phyloP scores from a whole-genome alignment of 2,888 invertebrate genomes.

The Apamea anceps region DNA sequence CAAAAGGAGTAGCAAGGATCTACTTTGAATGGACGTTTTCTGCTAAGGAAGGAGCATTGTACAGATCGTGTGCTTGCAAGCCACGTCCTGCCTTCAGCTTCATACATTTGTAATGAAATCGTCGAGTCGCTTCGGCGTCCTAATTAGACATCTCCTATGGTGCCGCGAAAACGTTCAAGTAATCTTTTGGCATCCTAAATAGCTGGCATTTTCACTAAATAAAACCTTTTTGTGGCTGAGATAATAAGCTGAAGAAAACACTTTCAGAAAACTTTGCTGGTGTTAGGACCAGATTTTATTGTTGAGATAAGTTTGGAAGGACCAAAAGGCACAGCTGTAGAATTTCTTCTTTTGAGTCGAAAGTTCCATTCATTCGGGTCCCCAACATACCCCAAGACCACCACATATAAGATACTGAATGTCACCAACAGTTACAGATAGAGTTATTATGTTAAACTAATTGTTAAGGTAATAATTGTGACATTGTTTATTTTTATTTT shows the following conservation, averaged over 20 bases:
- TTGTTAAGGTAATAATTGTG: no score
- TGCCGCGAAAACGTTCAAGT: slow-evolving; percentile 56
- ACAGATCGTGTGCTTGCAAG: slow-evolving; percentile 84
- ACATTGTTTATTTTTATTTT: no score
- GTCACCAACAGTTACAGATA: no score
- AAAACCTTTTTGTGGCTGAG: slow-evolving; percentile 40
- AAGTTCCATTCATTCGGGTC: neutral
- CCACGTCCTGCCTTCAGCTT: slow-evolving; percentile 80
- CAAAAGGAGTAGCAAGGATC: slow-evolving; percentile 76
- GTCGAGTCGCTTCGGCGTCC: slow-evolving; percentile 75
- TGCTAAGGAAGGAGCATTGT: slow-evolving; percentile 83
- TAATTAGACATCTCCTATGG: slow-evolving; percentile 81
- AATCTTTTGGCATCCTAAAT: slow-evolving; percentile 60
- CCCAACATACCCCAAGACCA: neutral
- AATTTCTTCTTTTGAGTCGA: neutral
- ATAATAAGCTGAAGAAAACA: slow-evolving; percentile 35
- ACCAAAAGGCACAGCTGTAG: neutral
- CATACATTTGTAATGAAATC: slow-evolving; percentile 88
- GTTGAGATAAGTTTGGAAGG: slow-evolving; percentile 19
- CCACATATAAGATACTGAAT: no score
- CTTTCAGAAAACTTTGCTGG: slow-evolving; percentile 28
- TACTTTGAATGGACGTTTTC: slow-evolving; percentile 74
- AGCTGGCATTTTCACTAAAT: slow-evolving; percentile 51
- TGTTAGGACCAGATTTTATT: slow-evolving; percentile 38
- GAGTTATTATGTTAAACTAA: neutral